A percentile compares a stretch with the other conserved stretches of the same genome.
Evolutionary conservation across 1,140 invertebrate species (phyloP).

Genomic region (Pentalonia nigronervosa): DNA sequence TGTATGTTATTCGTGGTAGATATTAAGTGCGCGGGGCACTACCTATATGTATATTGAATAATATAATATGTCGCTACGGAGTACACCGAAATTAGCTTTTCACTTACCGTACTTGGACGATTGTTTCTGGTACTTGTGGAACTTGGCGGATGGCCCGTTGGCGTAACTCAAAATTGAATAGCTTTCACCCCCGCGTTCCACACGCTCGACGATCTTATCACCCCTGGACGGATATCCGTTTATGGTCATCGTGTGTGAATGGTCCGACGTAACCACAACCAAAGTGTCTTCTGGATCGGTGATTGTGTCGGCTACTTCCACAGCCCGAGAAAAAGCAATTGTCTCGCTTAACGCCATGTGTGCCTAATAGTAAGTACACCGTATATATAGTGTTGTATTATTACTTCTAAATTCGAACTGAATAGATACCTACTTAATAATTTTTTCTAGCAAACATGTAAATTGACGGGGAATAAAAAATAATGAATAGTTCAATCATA

Average conservation of each 20-base stretch:
- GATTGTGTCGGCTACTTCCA: constrained; percentile 62
- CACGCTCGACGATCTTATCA: constrained; percentile 70
- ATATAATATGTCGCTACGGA: not conserved
- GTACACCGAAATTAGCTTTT: not conserved
- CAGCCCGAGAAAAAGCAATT: constrained; percentile 73
- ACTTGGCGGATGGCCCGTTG: constrained; percentile 72
- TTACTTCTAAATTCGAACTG: not conserved
- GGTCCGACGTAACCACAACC: constrained; percentile 74
- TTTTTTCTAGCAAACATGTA: not conserved
- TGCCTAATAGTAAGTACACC: constrained; percentile 64
- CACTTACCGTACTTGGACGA: constrained; percentile 7
- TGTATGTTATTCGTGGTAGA: not conserved
- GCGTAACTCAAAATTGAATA: constrained; percentile 79
- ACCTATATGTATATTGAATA: not conserved
- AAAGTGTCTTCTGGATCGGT: constrained; percentile 68
- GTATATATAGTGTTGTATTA: not conserved
- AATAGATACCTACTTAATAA: not conserved
- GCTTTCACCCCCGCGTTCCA: constrained; percentile 67
- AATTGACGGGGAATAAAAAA: not conserved
- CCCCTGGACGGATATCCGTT: constrained; percentile 75
- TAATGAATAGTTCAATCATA: not conserved
- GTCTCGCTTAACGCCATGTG: constrained; percentile 75
- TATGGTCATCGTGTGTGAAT: constrained; percentile 72
- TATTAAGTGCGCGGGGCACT: not conserved
- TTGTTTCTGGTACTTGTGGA: not conserved